Percentiles rank a stretch among this genome's conserved stretches.
phyloP scores from a whole-genome alignment of 2,888 invertebrate genomes.

The Rhagium mordax region DNA sequence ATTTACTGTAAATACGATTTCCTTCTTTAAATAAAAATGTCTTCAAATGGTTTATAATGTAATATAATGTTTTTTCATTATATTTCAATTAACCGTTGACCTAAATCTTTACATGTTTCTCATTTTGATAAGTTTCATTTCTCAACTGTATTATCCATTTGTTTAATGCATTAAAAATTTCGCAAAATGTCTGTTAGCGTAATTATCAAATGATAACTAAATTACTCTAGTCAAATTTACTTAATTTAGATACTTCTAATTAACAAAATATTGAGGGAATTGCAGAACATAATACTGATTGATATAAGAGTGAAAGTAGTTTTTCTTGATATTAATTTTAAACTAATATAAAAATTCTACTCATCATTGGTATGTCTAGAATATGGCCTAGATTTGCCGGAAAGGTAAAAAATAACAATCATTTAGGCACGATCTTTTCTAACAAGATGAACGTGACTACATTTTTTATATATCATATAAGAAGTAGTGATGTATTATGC shows the following conservation, averaged over 20 bases:
- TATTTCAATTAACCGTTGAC: neutral
- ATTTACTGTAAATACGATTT: too few relatives aligned
- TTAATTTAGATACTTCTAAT: conserved; percentile 8
- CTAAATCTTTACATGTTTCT: neutral
- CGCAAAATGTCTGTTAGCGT: neutral
- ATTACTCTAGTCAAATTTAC: neutral
- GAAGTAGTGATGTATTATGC: neutral
- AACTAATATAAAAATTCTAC: neutral
- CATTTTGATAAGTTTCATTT: neutral
- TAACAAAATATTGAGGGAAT: neutral
- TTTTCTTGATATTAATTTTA: neutral
- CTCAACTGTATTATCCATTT: neutral
- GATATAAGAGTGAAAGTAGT: conserved; percentile 23
- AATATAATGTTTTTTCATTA: neutral
- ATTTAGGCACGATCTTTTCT: neutral
- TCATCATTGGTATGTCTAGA: neutral
- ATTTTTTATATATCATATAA: too few relatives aligned
- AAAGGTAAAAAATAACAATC: conserved; percentile 3
- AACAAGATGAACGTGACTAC: conserved; percentile 1
- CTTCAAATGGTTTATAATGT: neutral
- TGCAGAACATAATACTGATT: neutral
- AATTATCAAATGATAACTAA: neutral
- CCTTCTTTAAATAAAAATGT: too few relatives aligned
- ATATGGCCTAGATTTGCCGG: conserved; percentile 5
- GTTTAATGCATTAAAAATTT: conserved; percentile 9